These are phyloP conservation scores for Pollenia labialis DNA, from an alignment of 2,888 invertebrate species.

Conservation along the genomic window DNA sequence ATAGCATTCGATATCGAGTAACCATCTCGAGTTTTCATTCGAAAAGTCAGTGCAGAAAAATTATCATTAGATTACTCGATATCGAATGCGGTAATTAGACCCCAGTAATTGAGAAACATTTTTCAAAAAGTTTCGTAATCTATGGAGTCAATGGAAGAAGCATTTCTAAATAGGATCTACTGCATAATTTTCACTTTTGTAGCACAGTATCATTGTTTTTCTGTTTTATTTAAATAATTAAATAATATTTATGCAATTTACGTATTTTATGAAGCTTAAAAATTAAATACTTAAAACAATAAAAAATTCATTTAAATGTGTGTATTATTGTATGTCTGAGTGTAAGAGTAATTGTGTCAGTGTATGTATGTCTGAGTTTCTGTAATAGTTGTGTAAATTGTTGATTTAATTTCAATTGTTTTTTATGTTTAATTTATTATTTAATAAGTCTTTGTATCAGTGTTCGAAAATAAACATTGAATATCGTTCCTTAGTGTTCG, in stretches of 20 bases:
- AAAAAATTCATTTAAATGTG: neutral
- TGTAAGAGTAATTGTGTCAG: neutral
- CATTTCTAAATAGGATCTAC: no score
- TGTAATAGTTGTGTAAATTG: constrained; percentile 67
- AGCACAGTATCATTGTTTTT: neutral
- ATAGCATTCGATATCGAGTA: no score
- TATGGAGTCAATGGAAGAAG: no score
- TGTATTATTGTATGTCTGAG: neutral
- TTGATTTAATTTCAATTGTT: constrained; percentile 56
- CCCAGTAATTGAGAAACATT: no score
- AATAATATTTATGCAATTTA: constrained; percentile 76
- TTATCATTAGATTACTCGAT: no score
- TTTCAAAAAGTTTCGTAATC: no score
- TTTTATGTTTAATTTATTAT: constrained; percentile 46
- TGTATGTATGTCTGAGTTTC: constrained; percentile 21
- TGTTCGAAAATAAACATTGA: no score
- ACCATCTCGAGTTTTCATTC: no score
- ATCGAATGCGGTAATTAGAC: no score
- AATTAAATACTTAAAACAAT: constrained; percentile 10
- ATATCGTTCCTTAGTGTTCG: no score
- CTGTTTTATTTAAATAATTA: constrained; percentile 51
- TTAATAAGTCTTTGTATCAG: neutral
- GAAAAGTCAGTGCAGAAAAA: no score
- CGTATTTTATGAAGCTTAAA: constrained; percentile 73
- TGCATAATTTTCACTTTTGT: no score